Base-by-base conservation (phyloP, 2,113 vertebrate species). In the Phylloscopus trochilus region DNA sequence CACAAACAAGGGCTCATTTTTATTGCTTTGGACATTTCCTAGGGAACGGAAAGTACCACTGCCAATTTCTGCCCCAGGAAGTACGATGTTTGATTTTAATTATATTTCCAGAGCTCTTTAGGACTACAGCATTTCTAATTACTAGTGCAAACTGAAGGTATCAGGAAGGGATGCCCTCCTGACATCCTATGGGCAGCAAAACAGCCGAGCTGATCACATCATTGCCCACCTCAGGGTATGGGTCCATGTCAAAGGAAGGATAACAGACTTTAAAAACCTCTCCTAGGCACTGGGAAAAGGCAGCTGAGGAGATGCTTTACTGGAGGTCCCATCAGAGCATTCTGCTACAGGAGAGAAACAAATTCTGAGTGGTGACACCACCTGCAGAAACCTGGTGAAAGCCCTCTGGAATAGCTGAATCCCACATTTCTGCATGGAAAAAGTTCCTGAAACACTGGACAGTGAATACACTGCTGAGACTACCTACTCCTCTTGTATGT, bases 81-180 rank as follows among this genome's bases (percentile, higher is more conserved):
- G 43, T 27, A 43, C 12, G 21, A 67, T 91, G 55, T 85, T 96
- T 88, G 58, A 91, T 94, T 97, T 88, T 81, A 94, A 92, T 91
- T 92, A 78, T 31, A 72, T 60, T 95, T 74, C 77, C 75, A 73
- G 55, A 87, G n/a, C 49, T 63, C 68, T 83, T 78, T 39, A 87
- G 52, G 55, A 74, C n/a, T 13, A 55, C 44, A 55, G 37, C 43
- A n/a, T 72, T 87, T 87, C 44, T 91, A 87, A 92, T 96, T 83
- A 92, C 31, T 47, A 79, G 53, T 75, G 56, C 77, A 89, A 91
- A 92, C 75, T 43, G 68, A 83, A 89, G 33, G 52, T 23, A 63
- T 47, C 15, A 20, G 63, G 63, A 74, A 74, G 39, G 47, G 93
- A 86, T 83, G 82, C 22, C 43, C 56, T 41, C 51, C 20, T 80